Percentiles rank a stretch among this genome's conserved stretches.
Conservation (phyloP, 2,888 invertebrate genomes). For the Drosophila demipolita region DNA sequence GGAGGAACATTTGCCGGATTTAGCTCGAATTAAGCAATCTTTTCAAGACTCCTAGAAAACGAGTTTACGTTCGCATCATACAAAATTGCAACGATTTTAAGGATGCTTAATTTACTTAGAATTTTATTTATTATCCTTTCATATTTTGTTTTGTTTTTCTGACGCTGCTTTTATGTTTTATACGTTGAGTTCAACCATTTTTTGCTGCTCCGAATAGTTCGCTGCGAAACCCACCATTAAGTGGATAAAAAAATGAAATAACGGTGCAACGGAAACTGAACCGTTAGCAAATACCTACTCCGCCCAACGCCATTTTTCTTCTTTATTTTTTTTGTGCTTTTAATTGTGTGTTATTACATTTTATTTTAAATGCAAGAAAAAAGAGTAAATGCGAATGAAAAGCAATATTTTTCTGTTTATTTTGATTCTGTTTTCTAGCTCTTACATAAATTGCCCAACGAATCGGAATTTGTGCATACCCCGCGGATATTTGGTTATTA, state of each 20-base stretch:
- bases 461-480: not conserved
- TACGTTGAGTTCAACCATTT: constrained; percentile 42
- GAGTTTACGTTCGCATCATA: constrained; percentile 8
- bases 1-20: not conserved
- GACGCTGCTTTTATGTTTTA: not conserved
- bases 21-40: constrained; percentile 2
- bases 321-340: constrained; percentile 20
- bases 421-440: not conserved
- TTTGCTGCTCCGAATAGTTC: constrained; percentile 6
- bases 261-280: not conserved
- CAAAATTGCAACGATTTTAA: not conserved
- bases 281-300: not conserved
- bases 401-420: no score
- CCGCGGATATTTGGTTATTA: no score
- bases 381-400: not conserved
- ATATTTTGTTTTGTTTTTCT: constrained; percentile 25
- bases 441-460: not conserved
- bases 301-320: not conserved
- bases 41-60: constrained; percentile 17
- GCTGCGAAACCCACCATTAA: constrained; percentile 17
- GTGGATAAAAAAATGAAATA: not conserved
- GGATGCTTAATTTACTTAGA: no score
- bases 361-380: constrained; percentile 1
- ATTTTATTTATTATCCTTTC: constrained; percentile 26
- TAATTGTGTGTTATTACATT: constrained; percentile 25